A percentile compares a stretch with the other conserved stretches of the same genome.
Conservation (phyloP, 2,113 vertebrate genomes). For the Paedocypris sp. region DNA sequence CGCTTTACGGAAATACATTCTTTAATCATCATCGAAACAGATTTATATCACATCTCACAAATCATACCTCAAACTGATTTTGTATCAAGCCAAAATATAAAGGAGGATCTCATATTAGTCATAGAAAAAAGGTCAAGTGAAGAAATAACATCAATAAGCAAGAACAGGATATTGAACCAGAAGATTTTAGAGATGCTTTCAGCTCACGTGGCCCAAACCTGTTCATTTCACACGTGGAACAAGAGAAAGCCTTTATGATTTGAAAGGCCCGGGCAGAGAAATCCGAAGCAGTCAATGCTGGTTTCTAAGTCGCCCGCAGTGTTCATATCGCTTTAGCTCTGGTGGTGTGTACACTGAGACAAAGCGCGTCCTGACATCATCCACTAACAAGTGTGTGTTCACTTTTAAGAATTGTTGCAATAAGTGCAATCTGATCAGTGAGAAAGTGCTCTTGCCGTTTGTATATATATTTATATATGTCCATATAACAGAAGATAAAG, state of each 20-base stretch:
- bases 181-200: constrained; percentile 4
- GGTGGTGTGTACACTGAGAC: not conserved
- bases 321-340: not conserved
- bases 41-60: constrained; percentile 36
- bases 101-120: constrained; percentile 38
- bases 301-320: not conserved
- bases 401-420: constrained; percentile 1
- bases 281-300: not conserved
- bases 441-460: constrained; percentile 2
- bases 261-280: not conserved
- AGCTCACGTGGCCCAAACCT: constrained; percentile 9
- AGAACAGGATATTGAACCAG: not conserved
- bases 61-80: constrained; percentile 38
- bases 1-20: constrained; percentile 44
- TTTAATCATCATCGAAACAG: constrained; percentile 39
- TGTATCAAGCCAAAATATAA: constrained; percentile 42
- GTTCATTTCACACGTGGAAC: not conserved
- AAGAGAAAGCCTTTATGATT: constrained; percentile 8
- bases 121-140: constrained; percentile 31
- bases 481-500: not conserved
- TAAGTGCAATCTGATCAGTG: constrained; percentile 9
- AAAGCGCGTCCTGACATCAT: constrained; percentile 3
- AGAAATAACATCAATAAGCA: constrained; percentile 13
- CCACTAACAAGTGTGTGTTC: not conserved
- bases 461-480: not conserved